Conservation (phyloP, 1,140 invertebrate genomes). For the Ephestia elutella region DNA sequence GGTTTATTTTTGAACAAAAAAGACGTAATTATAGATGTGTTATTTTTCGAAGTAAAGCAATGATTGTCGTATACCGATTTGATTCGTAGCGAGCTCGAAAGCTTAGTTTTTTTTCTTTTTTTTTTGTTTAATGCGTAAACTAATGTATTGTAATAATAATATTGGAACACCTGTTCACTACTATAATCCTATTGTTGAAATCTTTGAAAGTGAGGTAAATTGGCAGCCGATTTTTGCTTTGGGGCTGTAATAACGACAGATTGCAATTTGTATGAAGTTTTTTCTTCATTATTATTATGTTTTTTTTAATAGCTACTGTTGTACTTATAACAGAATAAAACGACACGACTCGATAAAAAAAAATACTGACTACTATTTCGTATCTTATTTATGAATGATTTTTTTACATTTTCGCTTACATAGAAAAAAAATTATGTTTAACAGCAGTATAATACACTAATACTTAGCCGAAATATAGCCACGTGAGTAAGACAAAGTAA, state of each 20-base stretch:
- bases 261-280: constrained; percentile 20
- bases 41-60: constrained; percentile 63
- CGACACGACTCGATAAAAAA: too few species aligned
- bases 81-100: constrained; percentile 60
- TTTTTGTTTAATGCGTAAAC: constrained; percentile 60
- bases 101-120: constrained; percentile 33
- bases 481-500: constrained; percentile 12
- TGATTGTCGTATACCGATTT: constrained; percentile 73
- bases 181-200: constrained; percentile 61
- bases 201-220: constrained; percentile 45
- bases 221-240: constrained; percentile 18
- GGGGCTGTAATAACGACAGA: constrained; percentile 12
- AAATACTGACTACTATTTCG: too few species aligned
- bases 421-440: too few species aligned
- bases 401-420: too few species aligned
- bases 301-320: too few species aligned
- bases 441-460: too few species aligned
- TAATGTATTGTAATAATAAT: constrained; percentile 70
- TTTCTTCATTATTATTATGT: not conserved
- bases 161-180: constrained; percentile 64
- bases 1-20: constrained; percentile 21
- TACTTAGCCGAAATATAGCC: not conserved
- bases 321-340: too few species aligned
- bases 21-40: constrained; percentile 54
- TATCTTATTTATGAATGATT: too few species aligned